phyloP scores from a whole-genome alignment of 2,797 vertebrate species.

The Danio albolineatus region DNA sequence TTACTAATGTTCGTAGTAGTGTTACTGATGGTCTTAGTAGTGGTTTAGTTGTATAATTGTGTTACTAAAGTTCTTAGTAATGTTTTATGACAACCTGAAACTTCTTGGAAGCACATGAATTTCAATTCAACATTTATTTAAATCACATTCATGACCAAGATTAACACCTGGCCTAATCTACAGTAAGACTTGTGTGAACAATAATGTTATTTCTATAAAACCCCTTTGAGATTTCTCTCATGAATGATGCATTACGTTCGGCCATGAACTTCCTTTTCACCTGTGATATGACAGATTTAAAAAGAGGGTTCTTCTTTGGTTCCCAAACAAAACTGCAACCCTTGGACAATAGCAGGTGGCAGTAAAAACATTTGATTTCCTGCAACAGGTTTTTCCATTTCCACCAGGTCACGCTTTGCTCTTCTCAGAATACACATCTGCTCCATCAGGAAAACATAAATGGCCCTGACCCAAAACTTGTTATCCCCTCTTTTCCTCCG shows the following conservation, averaged over 20 bases:
- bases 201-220: neutral
- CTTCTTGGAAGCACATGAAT: neutral
- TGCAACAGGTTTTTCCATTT: constrained; percentile 48
- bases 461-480: constrained; percentile 35
- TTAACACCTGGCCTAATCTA: neutral
- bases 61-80: too few relatives aligned
- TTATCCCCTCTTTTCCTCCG: neutral
- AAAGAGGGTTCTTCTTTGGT: neutral
- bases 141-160: neutral
- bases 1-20: too few relatives aligned
- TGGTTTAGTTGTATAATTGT: too few relatives aligned
- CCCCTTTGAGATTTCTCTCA: neutral
- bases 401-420: constrained; percentile 21
- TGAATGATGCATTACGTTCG: neutral
- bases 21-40: too few relatives aligned
- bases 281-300: constrained; percentile 16
- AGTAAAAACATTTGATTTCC: constrained; percentile 43
- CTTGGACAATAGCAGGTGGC: constrained; percentile 40
- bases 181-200: neutral
- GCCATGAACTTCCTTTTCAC: constrained; percentile 21
- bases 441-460: constrained; percentile 27
- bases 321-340: constrained; percentile 16
- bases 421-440: constrained; percentile 15
- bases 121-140: neutral
- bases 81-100: neutral